Conservation (phyloP, 2,888 invertebrate genomes). For the Catocala fraxini region DNA sequence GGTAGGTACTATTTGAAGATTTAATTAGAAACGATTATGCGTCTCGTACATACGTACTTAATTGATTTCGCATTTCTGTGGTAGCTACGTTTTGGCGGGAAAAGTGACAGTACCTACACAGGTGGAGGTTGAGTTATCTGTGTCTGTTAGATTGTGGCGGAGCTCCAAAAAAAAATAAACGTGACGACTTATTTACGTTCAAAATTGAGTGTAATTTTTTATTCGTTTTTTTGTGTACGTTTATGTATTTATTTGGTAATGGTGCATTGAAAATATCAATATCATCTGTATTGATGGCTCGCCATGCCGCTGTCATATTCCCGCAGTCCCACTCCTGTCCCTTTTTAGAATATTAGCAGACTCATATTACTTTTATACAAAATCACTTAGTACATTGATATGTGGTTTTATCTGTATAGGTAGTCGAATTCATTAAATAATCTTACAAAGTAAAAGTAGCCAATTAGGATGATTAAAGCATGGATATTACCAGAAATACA, state of each 20-base stretch:
- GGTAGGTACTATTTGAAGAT: no score
- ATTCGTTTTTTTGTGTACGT: conserved; percentile 34
- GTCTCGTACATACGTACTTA: neutral
- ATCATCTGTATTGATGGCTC: conserved; percentile 21
- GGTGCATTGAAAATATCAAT: conserved; percentile 33
- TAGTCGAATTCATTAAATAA: no score
- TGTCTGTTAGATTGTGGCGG: conserved; percentile 26
- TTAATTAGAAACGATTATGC: no score
- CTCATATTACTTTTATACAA: no score
- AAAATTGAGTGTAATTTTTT: conserved; percentile 44
- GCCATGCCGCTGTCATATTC: conserved; percentile 27
- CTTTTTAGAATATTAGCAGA: neutral
- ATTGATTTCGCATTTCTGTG: conserved; percentile 34
- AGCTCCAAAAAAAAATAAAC: conserved; percentile 30
- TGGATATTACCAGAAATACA: neutral
- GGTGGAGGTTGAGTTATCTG: conserved; percentile 43
- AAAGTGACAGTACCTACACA: conserved; percentile 42
- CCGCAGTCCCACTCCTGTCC: conserved; percentile 30
- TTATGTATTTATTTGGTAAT: conserved; percentile 48
- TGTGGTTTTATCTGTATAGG: no score
- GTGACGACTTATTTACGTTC: conserved; percentile 32
- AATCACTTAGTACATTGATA: no score
- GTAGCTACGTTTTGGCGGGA: conserved; percentile 38
- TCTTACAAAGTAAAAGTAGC: no score
- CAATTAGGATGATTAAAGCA: no score